Base-by-base conservation (phyloP, 2,797 vertebrate genomes). In the Novumbra hubbsi region DNA sequence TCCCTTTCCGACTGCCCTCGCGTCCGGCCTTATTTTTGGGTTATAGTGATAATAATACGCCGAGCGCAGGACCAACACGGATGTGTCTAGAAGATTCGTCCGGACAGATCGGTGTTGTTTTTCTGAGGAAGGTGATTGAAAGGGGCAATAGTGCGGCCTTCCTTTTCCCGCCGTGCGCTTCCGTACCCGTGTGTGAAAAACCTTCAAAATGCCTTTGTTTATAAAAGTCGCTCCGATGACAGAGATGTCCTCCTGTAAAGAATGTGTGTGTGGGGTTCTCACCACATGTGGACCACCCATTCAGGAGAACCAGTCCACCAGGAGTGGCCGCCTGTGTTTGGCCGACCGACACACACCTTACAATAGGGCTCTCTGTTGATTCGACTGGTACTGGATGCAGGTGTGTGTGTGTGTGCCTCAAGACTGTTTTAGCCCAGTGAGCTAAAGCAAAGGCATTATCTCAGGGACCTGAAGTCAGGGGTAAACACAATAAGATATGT, bases 231-330 rank as follows among this genome's bases (percentile, higher is more conserved):
- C n/a, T 86, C 85, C 81, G 85, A 84, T 86, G 84, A 86, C 75
- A 81, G 85, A 81, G 81, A 86, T 84, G 78, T 74, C 71, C 70
- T 70, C 68, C 63, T 76, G 83, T 82, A 75, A 86, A 80, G 76
- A 86, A 89, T 84, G 72, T 68, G 68, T 86, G 68, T 41, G 72
- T 64, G 78, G 76, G 76, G 79, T 4, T 65, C 66, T 68, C 80
- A 72, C 84, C 89, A 89, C 81, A 49, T 88, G 88, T 84, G 72
- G 64, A 57, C 87, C 90, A 90, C 87, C 89, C 90, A 89, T 82
- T 86, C 77, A 17, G 68, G 28, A 72, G 50, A 76, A 77, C 71
- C 28, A 73, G 79, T 74, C 78, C 57, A 85, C 78, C 78, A 85
- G 76, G 78, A 78, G 81, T 41, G 81, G 52, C 73, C 73, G 9